Evolutionary conservation across 2,888 invertebrate species (phyloP), one percentile per base, ranked within the genome.

Genomic region (Aspidapion aeneum): DNA sequence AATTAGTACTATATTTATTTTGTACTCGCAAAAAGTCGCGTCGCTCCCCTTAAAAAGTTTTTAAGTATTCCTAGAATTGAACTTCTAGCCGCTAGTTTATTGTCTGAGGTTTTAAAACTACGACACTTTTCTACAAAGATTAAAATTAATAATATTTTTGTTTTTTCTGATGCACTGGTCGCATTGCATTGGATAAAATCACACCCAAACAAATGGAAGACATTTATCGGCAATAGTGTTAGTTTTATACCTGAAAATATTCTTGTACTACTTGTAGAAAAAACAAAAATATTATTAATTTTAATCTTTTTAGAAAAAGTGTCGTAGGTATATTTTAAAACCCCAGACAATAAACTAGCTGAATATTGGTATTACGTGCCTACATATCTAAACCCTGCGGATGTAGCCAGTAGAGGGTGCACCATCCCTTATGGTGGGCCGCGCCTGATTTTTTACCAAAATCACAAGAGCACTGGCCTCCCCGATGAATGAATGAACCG

Each of bases 121-220:
- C 51, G 52, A 54, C 19, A 62, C 19, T 56, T 56, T 52, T 59
- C 58, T 5, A 67, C 68, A 51, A 56, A 62, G 48, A 62, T 61
- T 52, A 66, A 70, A 17, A 66, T 69, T 57, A 20, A 58, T 9
- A 22, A n/a, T n/a, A n/a, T n/a, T n/a, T n/a, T n/a, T n/a, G n/a
- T n/a, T n/a, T n/a, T n/a, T n/a, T 55, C n/a, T 16, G 65, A 60
- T 60, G 60, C 58, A 5, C n/a, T 18, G n/a, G 52, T 64, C 1
- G 62, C 54, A 20, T 17, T 59, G 1, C 7, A 18, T 51, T 64
- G 64, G 62, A 5, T 64, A 1, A 61, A 61, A 5, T 48, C n/a
- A n/a, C n/a, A n/a, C n/a, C n/a, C n/a, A n/a, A n/a, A n/a, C n/a
- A n/a, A n/a, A n/a, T n/a, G n/a, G 57, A 63, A 57, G 21, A 56